Conservation (phyloP, 2,797 vertebrate genomes). For the Nasua narica region DNA sequence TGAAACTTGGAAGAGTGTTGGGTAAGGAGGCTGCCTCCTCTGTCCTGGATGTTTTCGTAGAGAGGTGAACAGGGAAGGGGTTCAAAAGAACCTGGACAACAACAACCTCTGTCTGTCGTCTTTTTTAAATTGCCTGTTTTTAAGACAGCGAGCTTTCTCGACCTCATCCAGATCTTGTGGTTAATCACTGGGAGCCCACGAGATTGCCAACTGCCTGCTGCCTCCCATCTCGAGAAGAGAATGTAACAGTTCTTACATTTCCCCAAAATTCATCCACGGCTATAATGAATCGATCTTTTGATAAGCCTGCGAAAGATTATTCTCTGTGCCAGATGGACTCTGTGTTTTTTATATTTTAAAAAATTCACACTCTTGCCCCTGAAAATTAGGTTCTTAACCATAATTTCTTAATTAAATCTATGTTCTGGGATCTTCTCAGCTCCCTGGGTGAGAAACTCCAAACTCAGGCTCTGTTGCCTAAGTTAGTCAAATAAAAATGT, state of each 20-base stretch:
- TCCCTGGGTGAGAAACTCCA: not conserved
- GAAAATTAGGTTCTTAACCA: not conserved
- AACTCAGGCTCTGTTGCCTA: not conserved
- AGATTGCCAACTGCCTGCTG: not conserved
- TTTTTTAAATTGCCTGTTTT: not conserved
- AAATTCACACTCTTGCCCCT: not conserved
- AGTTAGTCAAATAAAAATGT: not conserved
- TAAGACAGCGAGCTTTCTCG: not conserved
- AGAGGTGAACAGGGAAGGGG: not conserved
- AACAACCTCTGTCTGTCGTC: not conserved
- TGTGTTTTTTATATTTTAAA: constrained; percentile 23
- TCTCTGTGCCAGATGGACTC: not conserved
- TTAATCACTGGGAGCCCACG: not conserved
- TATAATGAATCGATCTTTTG: not conserved
- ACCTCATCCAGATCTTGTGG: not conserved
- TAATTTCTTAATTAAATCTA: not conserved
- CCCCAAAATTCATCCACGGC: not conserved
- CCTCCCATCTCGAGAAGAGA: not conserved
- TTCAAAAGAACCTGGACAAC: not conserved
- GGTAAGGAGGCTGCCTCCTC: not conserved
- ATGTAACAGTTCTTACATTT: not conserved
- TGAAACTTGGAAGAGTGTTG: not conserved
- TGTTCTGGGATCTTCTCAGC: not conserved
- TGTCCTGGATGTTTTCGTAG: not conserved
- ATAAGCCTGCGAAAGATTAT: not conserved